Percentiles rank a stretch among this genome's conserved stretches.
Evolutionary conservation across 2,797 vertebrate genomes (phyloP).

Genomic region (Chromis chromis): DNA sequence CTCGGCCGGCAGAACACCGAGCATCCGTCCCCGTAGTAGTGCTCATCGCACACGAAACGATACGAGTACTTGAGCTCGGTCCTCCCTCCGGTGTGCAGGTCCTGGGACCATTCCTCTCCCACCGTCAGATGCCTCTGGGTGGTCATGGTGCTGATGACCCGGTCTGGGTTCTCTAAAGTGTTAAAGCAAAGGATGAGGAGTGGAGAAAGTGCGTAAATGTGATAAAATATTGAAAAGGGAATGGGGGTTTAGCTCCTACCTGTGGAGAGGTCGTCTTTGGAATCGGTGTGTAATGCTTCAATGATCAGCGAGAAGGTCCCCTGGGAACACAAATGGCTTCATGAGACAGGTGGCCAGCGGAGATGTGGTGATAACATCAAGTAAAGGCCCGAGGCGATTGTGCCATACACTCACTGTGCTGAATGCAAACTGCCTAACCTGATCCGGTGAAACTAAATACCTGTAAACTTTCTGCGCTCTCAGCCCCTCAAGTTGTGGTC

Average conservation of each 20-base stretch:
- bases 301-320: slow-evolving; percentile 98
- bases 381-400: slow-evolving; percentile 48
- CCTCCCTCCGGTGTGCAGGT: slow-evolving; percentile 90
- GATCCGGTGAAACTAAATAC: slow-evolving; percentile 60
- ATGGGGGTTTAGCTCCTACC: slow-evolving; percentile 79
- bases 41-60: slow-evolving; percentile 95
- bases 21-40: slow-evolving; percentile 97
- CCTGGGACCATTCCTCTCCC: slow-evolving; percentile 96
- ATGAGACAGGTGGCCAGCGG: slow-evolving; percentile 67
- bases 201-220: background rate
- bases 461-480: slow-evolving; percentile 20
- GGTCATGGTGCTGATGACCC: slow-evolving; percentile 94
- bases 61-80: slow-evolving; percentile 96
- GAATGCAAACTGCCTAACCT: slow-evolving; percentile 33
- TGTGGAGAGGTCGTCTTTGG: slow-evolving; percentile 93
- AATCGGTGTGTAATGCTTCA: slow-evolving; percentile 94
- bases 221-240: background rate
- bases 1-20: slow-evolving; percentile 95
- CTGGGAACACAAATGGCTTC: slow-evolving; percentile 81
- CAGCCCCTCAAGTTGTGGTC: background rate
- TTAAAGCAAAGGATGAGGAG: background rate
- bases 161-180: slow-evolving; percentile 90
- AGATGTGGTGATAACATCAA: slow-evolving; percentile 65
- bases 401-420: slow-evolving; percentile 21
- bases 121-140: slow-evolving; percentile 95